phyloP scores from a whole-genome alignment of 2,888 invertebrate genomes.

The Cataglyphis altisquamis region DNA sequence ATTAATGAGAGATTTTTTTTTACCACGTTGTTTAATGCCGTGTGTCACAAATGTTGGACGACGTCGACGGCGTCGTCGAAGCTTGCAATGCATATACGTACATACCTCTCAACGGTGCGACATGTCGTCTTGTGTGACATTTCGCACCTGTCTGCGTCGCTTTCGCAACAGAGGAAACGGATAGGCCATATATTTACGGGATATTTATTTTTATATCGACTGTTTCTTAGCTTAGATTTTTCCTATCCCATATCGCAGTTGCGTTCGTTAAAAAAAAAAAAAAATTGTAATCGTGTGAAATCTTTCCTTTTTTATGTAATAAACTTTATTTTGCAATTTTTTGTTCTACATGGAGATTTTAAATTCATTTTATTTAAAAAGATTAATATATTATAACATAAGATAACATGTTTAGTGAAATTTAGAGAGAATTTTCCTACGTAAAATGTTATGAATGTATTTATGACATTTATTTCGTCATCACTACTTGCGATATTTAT shows the following conservation, averaged over 20 bases:
- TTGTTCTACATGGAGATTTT: not conserved
- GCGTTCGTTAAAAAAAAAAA: not conserved
- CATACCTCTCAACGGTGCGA: not conserved
- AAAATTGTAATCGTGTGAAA: not conserved
- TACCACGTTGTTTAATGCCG: conserved; percentile 28
- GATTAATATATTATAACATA: not conserved
- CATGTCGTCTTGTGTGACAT: conserved; percentile 25
- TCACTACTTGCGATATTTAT: not conserved
- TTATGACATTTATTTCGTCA: not conserved
- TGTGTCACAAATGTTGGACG: not conserved
- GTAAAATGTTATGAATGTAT: not conserved
- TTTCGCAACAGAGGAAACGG: not conserved
- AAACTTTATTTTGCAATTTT: not conserved
- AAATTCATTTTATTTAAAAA: not conserved
- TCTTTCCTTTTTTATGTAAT: not conserved
- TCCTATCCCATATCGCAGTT: not conserved
- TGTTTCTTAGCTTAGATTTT: not conserved
- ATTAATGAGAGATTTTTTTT: not conserved
- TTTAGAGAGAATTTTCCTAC: not conserved
- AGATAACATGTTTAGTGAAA: not conserved
- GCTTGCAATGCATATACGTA: not conserved
- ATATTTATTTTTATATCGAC: not conserved
- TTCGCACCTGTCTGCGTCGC: not conserved
- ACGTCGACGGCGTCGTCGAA: not conserved
- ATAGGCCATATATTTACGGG: not conserved